Base-by-base conservation (phyloP, 1,140 invertebrate genomes). In the Sipha flava region DNA sequence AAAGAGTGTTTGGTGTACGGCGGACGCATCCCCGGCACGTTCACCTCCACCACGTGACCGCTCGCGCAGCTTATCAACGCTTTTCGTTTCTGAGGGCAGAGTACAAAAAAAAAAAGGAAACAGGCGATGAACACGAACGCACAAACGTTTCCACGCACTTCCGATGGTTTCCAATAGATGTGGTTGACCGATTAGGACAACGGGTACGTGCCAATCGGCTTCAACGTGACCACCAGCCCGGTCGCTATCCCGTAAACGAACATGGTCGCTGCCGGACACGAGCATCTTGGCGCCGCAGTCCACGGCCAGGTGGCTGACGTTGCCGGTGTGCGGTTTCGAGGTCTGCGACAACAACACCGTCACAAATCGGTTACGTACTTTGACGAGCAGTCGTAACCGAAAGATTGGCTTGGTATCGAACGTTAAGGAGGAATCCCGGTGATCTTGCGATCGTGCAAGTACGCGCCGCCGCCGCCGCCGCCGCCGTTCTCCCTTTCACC, bases 131-230 rank as follows among this genome's bases (percentile, higher is more conserved):
- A 40, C 10, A 6, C 5, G 37, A 10, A 40, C 37, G 10, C 37
- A 40, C 37, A 40, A 40, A 40, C 37, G 37, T 10, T 40, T 40
- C 10, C 10, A 40, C 4, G 37, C 37, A 87, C 86, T 80, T 82
- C 3, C 59, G 84, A 54, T 21, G 87, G 87, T 83, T 90, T 90
- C 90, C 91, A 93, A 21, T 87, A 88, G 81, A 93, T 87, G 82
- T 86, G 90, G 4, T 88, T 88, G 1, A 90, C 88, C 54, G 85
- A 84, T n/a, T 89, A 90, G 1, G 87, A 87, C 1, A 90, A 86
- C 81, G 87, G 85, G 2, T 92, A 86, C 72, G 89, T 92, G 2
- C 92, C 91, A 59, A 93, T 87, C 23, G 90, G 89, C 21, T 86
- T 79, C 43, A 93, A 84, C 26, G 21, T 79, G n/a, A n/a, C n/a